Conservation (phyloP, 1,140 invertebrate genomes). For the Drosophila erecta region DNA sequence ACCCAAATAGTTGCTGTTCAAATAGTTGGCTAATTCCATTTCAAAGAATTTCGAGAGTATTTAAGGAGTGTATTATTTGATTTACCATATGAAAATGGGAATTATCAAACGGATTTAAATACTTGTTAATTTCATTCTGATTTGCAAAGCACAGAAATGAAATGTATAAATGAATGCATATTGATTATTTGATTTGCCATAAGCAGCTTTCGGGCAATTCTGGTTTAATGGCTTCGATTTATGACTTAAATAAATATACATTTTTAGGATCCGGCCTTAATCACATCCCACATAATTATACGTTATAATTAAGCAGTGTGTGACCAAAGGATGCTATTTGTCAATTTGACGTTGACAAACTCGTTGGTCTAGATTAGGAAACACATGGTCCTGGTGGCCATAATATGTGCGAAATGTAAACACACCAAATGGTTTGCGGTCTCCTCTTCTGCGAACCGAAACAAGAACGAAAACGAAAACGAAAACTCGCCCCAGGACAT, state of each 20-base stretch:
- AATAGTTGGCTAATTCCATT: too few relatives aligned
- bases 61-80: too few relatives aligned
- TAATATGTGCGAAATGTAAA: constrained; percentile 48
- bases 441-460: constrained; percentile 2
- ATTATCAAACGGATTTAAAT: too few relatives aligned
- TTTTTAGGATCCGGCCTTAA: neutral
- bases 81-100: too few relatives aligned
- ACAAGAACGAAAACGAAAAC: constrained; percentile 22
- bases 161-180: too few relatives aligned
- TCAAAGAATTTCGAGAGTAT: too few relatives aligned
- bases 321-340: constrained; percentile 43
- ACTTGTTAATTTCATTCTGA: too few relatives aligned
- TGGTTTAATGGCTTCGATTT: constrained; percentile 24
- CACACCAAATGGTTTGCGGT: constrained; percentile 43
- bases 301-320: constrained; percentile 36
- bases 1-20: too few relatives aligned
- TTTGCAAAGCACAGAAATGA: too few relatives aligned
- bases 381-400: constrained; percentile 15
- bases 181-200: too few relatives aligned
- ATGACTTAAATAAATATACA: constrained; percentile 14
- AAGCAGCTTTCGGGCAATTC: too few relatives aligned
- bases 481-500: constrained; percentile 33
- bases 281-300: constrained; percentile 25
- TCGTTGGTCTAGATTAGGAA: constrained; percentile 35
- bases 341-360: constrained; percentile 58